These are phyloP conservation scores for Flexamia atlantica DNA, from an alignment of 2,888 invertebrate genomes.

Conservation along the genomic window DNA sequence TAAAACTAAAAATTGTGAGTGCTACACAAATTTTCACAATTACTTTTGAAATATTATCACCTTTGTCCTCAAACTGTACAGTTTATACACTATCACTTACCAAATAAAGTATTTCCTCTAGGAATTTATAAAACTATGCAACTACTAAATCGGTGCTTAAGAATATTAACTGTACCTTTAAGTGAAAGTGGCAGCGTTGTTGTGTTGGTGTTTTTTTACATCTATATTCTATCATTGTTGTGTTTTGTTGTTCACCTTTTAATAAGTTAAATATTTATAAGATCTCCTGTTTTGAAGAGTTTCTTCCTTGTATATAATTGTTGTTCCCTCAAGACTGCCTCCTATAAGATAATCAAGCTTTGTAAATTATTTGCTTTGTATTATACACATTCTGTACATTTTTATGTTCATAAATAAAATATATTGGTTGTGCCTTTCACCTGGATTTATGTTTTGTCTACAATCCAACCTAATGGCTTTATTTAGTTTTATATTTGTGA, in stretches of 20 bases:
- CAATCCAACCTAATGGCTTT: background rate
- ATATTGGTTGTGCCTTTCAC: conserved; percentile 56
- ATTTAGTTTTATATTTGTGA: too few relatives aligned
- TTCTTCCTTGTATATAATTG: conserved; percentile 19
- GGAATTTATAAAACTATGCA: background rate
- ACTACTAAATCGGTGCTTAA: background rate
- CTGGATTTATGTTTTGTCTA: background rate
- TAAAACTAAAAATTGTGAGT: too few relatives aligned
- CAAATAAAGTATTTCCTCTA: background rate
- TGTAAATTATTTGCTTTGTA: conserved; percentile 55
- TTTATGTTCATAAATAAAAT: conserved; percentile 58
- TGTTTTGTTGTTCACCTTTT: conserved; percentile 1
- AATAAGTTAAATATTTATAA: conserved; percentile 1
- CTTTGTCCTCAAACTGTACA: conserved; percentile 2
- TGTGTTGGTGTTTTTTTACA: conserved; percentile 13
- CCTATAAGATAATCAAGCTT: conserved; percentile 25
- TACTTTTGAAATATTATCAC: too few relatives aligned
- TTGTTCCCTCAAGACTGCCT: conserved; percentile 51
- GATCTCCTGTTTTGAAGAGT: background rate
- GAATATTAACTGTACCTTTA: background rate
- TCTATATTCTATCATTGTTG: background rate
- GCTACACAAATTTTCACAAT: too few relatives aligned
- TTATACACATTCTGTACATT: conserved; percentile 55
- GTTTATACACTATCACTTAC: conserved; percentile 7
- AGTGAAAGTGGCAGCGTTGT: background rate